A percentile compares a stretch with the other conserved stretches of the same genome.
These are phyloP conservation scores for Pegoplata infirma DNA, from an alignment of 2,888 invertebrate genomes.

Conservation along the genomic window DNA sequence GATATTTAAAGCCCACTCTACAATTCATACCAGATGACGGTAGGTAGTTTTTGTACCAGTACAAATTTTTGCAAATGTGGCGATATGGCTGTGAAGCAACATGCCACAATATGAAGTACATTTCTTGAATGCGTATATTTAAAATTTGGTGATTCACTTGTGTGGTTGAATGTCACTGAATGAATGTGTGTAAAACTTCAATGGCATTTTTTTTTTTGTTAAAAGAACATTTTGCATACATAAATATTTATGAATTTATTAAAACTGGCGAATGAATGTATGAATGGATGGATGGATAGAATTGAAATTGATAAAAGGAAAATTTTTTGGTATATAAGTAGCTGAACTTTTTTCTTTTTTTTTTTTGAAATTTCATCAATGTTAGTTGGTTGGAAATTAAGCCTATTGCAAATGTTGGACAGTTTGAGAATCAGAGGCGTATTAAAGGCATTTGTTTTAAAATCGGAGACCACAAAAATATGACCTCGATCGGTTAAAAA, in stretches of 20 bases:
- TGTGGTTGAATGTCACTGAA: slow-evolving; percentile 28
- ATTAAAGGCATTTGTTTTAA: too few species aligned
- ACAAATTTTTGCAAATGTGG: slow-evolving; percentile 15
- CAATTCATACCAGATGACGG: slow-evolving; percentile 28
- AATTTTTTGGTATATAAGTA: not conserved
- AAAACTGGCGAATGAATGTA: slow-evolving; percentile 65
- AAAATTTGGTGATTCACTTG: slow-evolving; percentile 12
- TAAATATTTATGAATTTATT: slow-evolving; percentile 80
- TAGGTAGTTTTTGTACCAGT: slow-evolving; percentile 6
- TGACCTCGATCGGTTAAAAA: too few species aligned
- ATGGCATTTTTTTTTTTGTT: not conserved
- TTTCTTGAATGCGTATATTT: not conserved
- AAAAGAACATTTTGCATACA: slow-evolving; percentile 74
- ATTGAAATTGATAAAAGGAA: slow-evolving; percentile 32
- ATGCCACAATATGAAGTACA: slow-evolving; percentile 17
- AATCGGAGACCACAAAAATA: too few species aligned
- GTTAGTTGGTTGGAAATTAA: too few species aligned
- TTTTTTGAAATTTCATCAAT: too few species aligned
- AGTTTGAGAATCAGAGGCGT: too few species aligned
- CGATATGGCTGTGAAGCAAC: slow-evolving; percentile 5
- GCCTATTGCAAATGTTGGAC: too few species aligned
- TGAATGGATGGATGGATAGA: slow-evolving; percentile 22
- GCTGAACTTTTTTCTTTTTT: not conserved
- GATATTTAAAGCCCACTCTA: not conserved
- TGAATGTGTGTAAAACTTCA: not conserved